Conservation (phyloP, 2,113 vertebrate species). For the Nothobranchius furzeri region DNA sequence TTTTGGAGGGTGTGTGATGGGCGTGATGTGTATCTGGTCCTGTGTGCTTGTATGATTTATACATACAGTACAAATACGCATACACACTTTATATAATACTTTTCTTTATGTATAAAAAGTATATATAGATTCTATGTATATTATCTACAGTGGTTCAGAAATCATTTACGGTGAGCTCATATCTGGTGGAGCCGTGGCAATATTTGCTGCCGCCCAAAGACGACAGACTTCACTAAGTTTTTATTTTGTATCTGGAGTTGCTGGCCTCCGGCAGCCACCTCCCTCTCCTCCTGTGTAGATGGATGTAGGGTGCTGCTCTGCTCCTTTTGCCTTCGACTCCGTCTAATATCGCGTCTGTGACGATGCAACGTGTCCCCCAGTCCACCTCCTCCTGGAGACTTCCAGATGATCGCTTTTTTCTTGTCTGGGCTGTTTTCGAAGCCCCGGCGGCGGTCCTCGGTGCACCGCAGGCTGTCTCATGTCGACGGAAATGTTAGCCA, state of each 20-base stretch:
- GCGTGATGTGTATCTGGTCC: constrained; percentile 73
- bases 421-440: constrained; percentile 7
- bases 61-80: constrained; percentile 81
- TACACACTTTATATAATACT: constrained; percentile 83
- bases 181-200: constrained; percentile 65
- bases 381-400: constrained; percentile 9
- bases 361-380: constrained; percentile 42
- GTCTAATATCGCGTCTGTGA: constrained; percentile 48
- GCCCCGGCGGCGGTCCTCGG: background rate
- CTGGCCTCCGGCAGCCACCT: constrained; percentile 54
- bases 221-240: constrained; percentile 52
- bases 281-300: constrained; percentile 39
- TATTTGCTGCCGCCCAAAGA: constrained; percentile 74
- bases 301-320: constrained; percentile 59
- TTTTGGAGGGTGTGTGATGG: constrained; percentile 52
- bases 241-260: constrained; percentile 49
- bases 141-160: constrained; percentile 75
- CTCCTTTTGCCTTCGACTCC: constrained; percentile 38
- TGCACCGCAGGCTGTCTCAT: constrained; percentile 10
- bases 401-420: constrained; percentile 14
- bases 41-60: constrained; percentile 82
- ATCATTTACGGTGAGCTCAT: constrained; percentile 70
- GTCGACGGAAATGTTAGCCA: constrained; percentile 41
- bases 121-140: constrained; percentile 82
- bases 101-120: constrained; percentile 82